Conservation (phyloP, 2,113 vertebrate species). For the Paralichthys olivaceus region DNA sequence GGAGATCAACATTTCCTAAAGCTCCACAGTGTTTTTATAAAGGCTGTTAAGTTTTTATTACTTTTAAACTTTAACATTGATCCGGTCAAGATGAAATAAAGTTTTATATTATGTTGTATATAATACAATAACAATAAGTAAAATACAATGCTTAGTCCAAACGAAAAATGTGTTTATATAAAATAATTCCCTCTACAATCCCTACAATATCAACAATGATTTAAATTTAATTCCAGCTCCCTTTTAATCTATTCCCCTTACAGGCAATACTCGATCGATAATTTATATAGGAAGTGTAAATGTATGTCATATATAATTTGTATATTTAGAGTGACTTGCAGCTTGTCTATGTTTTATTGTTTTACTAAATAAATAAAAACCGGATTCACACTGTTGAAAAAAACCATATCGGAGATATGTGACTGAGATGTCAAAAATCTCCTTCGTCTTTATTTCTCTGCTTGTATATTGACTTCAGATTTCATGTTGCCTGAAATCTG, state of each 20-base stretch:
- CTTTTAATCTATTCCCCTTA: neutral
- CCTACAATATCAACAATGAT: neutral
- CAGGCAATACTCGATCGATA: accelerated
- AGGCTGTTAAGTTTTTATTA: constrained; percentile 50
- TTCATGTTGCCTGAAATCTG: too few species aligned
- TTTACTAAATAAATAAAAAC: neutral
- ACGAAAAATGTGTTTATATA: neutral
- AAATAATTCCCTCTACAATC: neutral
- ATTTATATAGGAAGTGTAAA: neutral
- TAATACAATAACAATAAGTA: neutral
- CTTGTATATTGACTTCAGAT: too few species aligned
- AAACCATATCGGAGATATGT: constrained; percentile 44
- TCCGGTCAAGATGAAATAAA: constrained; percentile 28
- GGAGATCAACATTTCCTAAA: constrained; percentile 32
- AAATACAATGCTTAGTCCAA: neutral
- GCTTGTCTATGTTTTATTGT: neutral
- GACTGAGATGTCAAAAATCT: constrained; percentile 66
- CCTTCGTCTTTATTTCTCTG: neutral
- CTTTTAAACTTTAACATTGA: constrained; percentile 36
- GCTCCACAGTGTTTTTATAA: constrained; percentile 24
- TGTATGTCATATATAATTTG: neutral
- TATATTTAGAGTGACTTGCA: neutral
- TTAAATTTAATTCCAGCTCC: neutral
- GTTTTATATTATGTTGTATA: constrained; percentile 26
- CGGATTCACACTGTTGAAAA: neutral